Percentiles rank a stretch among this genome's conserved stretches.
These are phyloP conservation scores for Thumatha senex DNA, from an alignment of 2,888 invertebrate species.

Conservation along the genomic window DNA sequence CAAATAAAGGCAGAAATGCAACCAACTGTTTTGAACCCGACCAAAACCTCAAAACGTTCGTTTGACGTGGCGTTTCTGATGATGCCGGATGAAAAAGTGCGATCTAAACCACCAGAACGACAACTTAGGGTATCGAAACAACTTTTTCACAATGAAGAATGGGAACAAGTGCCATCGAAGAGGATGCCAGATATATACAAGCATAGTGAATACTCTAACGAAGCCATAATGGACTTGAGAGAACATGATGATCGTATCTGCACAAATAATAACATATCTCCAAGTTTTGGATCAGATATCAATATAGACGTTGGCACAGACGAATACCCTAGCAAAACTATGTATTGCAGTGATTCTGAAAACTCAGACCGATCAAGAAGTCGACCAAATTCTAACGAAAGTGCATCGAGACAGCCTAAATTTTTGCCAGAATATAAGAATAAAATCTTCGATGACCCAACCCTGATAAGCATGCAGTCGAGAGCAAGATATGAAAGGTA, in stretches of 20 bases:
- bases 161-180: conserved; percentile 70
- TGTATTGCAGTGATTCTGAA: conserved; percentile 79
- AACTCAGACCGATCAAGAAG: conserved; percentile 77
- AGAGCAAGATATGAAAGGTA: conserved; percentile 79
- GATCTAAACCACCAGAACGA: conserved; percentile 84
- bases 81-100: conserved; percentile 92
- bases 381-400: conserved; percentile 80
- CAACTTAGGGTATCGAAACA: conserved; percentile 80
- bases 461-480: conserved; percentile 76
- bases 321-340: conserved; percentile 74
- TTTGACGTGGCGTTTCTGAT: conserved; percentile 96
- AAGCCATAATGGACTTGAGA: conserved; percentile 62
- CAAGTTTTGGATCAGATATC: conserved; percentile 74
- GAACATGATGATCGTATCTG: conserved; percentile 71
- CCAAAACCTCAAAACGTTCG: conserved; percentile 87
- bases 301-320: conserved; percentile 81
- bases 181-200: conserved; percentile 74
- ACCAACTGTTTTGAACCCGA: conserved; percentile 58
- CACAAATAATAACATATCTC: conserved; percentile 74
- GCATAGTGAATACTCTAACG: conserved; percentile 66
- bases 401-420: conserved; percentile 79
- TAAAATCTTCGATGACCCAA: conserved; percentile 85
- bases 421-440: conserved; percentile 80
- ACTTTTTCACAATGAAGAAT: conserved; percentile 75
- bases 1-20: conserved; percentile 71